phyloP scores from a whole-genome alignment of 2,888 invertebrate genomes.

The Magallana nippona region DNA sequence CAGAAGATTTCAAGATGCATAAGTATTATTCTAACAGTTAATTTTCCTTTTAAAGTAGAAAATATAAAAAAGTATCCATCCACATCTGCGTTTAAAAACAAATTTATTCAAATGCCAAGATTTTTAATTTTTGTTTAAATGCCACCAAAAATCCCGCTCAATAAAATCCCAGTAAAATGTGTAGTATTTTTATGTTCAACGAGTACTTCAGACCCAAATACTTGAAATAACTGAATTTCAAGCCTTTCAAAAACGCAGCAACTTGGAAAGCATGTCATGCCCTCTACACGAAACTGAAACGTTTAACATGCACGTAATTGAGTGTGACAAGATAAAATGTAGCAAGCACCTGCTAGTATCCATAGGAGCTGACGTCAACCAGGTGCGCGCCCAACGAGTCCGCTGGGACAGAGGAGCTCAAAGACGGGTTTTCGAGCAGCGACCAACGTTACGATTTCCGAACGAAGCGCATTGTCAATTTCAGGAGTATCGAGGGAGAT shows the following conservation, averaged over 20 bases:
- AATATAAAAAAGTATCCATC: no score
- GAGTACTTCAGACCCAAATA: constrained; percentile 6
- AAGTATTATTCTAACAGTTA: no score
- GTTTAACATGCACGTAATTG: constrained; percentile 33
- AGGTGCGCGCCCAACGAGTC: constrained; percentile 13
- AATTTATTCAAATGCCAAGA: no score
- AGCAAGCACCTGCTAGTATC: constrained; percentile 13
- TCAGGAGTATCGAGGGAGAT: not conserved
- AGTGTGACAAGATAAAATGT: constrained; percentile 33
- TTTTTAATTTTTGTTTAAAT: no score
- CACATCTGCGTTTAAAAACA: no score
- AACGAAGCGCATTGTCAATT: constrained; percentile 3
- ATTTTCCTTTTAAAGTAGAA: no score
- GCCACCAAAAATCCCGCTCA: no score
- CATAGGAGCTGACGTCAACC: not conserved
- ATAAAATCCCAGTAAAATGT: no score
- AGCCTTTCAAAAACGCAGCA: constrained; percentile 18
- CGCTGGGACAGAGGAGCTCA: not conserved
- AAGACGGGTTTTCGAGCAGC: not conserved
- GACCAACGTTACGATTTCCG: constrained; percentile 13
- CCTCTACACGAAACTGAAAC: constrained; percentile 24
- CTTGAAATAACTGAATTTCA: constrained; percentile 28
- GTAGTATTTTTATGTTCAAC: not conserved
- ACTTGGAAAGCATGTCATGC: constrained; percentile 13
- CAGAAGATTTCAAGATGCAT: no score